Evolutionary conservation across 2,888 invertebrate species (phyloP), one percentile per base, ranked within the genome.

Genomic region (Apamea anceps): DNA sequence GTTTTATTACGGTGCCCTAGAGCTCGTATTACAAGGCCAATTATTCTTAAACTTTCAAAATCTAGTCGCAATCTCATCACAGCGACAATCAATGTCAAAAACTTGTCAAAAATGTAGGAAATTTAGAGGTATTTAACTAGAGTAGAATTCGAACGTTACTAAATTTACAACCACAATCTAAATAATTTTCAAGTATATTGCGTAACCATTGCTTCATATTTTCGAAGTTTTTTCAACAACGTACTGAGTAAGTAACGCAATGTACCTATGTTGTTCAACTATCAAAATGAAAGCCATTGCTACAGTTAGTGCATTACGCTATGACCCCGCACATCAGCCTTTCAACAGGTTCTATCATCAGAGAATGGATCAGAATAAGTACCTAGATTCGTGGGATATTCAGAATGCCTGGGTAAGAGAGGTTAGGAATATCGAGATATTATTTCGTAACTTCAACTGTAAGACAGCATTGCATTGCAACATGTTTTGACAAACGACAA

Each of bases 401-500:
- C 5, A 45, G n/a, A 45, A 45, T 68, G 18, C 15, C 42, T n/a
- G 6, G 18, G n/a, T 42, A 18, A n/a, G n/a, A 25, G 42, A 28
- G 1, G 12, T 21, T 7, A 28, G 48, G 7, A 42, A 45, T 42
- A 2, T 67, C 10, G 5, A n/a, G 67, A 70, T 28, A 70, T 28
- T 68, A 21, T 13, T 66, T 21, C 5, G 7, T 42, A 48, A 3
- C 45, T 32, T 15, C 8, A 51, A 25, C 15, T 51, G 28, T 21
- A 21, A 51, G 25, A 48, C 7, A 18, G 45, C 12, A 48, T 28
- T 37, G n/a, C 6, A 81, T 77, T 32, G 32, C 54, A 57, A 63
- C 37, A 73, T 48, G 37, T 37, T 77, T 45, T 28, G 63, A 65
- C 84, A 65, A 81, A 60, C 62, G 28, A 65, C 63, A 48, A 48